A percentile compares a stretch with the other conserved stretches of the same genome.
These are phyloP conservation scores for Pseudonaja textilis DNA, from an alignment of 2,113 vertebrate genomes.

Conservation along the genomic window DNA sequence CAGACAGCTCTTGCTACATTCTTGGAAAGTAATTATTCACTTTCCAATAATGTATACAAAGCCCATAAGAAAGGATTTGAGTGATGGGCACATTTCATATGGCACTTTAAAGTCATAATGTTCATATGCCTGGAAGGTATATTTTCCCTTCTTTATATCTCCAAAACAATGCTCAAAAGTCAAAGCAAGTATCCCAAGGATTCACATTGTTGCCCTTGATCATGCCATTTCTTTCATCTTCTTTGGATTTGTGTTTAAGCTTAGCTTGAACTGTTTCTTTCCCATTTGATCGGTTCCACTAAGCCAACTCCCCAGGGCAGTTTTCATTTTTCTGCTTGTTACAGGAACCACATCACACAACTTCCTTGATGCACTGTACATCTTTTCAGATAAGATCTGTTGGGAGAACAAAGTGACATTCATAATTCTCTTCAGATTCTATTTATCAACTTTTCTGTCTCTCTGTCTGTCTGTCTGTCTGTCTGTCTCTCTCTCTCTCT, in stretches of 20 bases:
- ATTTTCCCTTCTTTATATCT: accelerated
- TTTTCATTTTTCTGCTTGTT: conserved; percentile 34
- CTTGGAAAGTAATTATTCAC: not conserved
- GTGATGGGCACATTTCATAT: not conserved
- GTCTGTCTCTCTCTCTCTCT: not conserved
- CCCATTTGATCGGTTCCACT: not conserved
- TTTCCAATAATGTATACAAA: not conserved
- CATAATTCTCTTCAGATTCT: conserved; percentile 31
- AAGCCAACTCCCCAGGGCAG: not conserved
- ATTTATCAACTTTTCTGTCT: conserved; percentile 21
- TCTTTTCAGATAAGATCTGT: not conserved
- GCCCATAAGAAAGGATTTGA: not conserved
- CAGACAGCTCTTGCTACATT: not conserved
- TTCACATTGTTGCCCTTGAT: not conserved
- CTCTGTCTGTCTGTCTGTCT: not conserved
- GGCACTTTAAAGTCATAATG: not conserved
- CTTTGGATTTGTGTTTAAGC: not conserved
- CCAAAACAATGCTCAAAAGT: not conserved
- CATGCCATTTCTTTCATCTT: conserved; percentile 5
- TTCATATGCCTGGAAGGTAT: not conserved
- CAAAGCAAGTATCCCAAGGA: not conserved
- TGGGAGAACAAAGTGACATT: conserved; percentile 46
- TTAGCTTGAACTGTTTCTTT: not conserved
- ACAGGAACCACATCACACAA: conserved; percentile 33
- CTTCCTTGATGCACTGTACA: conserved; percentile 47